Evolutionary conservation across 2,888 invertebrate species (phyloP).

Genomic region (Unio delphinus): DNA sequence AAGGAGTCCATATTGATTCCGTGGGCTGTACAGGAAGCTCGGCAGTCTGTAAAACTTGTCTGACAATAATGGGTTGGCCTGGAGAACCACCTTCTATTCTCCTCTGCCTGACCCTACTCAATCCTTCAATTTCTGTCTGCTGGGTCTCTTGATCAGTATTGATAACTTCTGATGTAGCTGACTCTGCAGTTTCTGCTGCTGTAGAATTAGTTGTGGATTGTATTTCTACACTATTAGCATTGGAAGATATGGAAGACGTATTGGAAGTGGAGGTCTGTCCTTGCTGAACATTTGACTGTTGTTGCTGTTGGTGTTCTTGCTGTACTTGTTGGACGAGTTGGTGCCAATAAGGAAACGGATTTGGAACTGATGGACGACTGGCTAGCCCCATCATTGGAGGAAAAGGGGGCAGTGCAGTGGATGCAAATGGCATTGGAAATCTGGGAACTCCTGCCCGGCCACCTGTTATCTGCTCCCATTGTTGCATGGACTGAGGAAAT

Average conservation of each 20-base stretch:
- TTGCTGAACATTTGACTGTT: neutral
- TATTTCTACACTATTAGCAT: neutral
- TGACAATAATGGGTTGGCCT: neutral
- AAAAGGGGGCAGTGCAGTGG: conserved; percentile 26
- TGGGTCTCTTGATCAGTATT: too few species aligned
- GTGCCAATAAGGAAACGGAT: neutral
- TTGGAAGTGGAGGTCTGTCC: neutral
- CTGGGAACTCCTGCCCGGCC: conserved; percentile 17
- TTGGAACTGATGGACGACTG: conserved; percentile 7
- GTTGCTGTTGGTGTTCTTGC: conserved; percentile 4
- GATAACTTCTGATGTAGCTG: too few species aligned
- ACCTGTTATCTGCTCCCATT: neutral
- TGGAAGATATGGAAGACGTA: neutral
- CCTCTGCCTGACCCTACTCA: too few species aligned
- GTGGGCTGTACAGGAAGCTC: too few species aligned
- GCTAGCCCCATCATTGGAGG: conserved; percentile 20
- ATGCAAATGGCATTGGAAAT: conserved; percentile 33
- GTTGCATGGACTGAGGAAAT: conserved; percentile 18
- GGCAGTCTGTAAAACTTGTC: too few species aligned
- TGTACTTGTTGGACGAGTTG: conserved; percentile 19
- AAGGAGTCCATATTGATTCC: too few species aligned
- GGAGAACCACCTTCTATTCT: too few species aligned
- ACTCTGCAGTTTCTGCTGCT: too few species aligned
- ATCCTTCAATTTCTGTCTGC: too few species aligned
- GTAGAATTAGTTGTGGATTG: too few species aligned